Evolutionary conservation across 2,797 vertebrate species (phyloP).

Genomic region (Pangasius sanitwongsei): DNA sequence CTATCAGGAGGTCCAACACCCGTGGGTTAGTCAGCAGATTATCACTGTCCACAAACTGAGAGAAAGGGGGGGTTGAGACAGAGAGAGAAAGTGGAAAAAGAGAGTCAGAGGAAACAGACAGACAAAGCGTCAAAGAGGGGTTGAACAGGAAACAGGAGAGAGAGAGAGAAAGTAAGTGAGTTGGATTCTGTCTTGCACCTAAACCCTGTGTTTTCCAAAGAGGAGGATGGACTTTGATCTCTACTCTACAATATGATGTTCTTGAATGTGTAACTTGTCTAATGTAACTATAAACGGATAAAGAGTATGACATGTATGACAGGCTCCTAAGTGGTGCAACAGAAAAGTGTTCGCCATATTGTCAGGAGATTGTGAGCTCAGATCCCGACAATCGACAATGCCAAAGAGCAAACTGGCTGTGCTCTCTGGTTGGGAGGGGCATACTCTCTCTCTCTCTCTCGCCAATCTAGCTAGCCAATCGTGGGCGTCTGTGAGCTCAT

Average conservation of each 20-base stretch:
- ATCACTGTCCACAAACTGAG: constrained; percentile 90
- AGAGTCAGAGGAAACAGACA: background rate
- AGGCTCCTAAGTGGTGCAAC: background rate
- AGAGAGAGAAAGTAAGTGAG: background rate
- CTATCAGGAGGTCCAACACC: constrained; percentile 87
- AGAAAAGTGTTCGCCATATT: background rate
- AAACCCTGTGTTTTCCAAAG: background rate
- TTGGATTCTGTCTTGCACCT: no score
- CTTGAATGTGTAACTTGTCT: background rate
- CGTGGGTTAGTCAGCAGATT: constrained; percentile 92
- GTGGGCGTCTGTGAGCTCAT: no score
- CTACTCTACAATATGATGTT: background rate
- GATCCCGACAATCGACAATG: background rate
- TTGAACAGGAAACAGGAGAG: no score
- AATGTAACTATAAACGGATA: background rate
- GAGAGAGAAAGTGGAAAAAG: background rate
- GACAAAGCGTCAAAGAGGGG: background rate
- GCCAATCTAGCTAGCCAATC: no score
- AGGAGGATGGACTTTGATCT: background rate
- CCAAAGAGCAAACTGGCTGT: no score
- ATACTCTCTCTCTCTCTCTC: no score
- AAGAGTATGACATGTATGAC: background rate
- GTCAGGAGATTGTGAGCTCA: background rate
- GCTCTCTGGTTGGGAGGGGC: no score
- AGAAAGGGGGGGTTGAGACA: background rate